Evolutionary conservation across 2,797 vertebrate genomes (phyloP), one percentile per base, ranked within the genome.

Genomic region (Coregonus sp.): DNA sequence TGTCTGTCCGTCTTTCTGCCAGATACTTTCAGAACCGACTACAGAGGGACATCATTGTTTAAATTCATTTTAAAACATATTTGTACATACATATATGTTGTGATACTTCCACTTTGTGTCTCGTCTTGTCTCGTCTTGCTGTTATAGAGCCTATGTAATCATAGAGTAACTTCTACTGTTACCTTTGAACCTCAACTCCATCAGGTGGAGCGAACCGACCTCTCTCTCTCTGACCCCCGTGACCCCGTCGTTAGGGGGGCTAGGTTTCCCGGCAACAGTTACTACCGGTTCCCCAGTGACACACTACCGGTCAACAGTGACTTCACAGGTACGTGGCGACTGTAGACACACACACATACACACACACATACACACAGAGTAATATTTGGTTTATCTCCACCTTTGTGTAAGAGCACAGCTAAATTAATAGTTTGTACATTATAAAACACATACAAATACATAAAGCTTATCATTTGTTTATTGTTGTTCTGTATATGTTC

Each of bases 251-350:
- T 47, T 47, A 47, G 40, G 91, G 96, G 96, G 70, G 92, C 92
- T 65, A 95, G 92, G 85, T 98, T 98, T 82, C 81, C 92, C 6
- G 97, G 97, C 80, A 93, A 94, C 74, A 92, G 95, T 25, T 97
- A 96, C 86, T 95, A 93, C 81, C 94, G 84, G 81, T 47, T 47
- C 40, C 40, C 40, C 40, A 47, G 40, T 88, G 92, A 95, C 47
- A 90, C 89, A 5, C 87, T 96, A 37, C 96, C 97, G 0, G 20
- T 89, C 77, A 95, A 97, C 78, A 93, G 92, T 0, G 96, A 96
- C 85, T 98, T 97, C 83, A 97, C 96, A 84, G 97, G 97, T 98
- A 94, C 76, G 79, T 35, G 33, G 5, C 63, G 15, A 20, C 5
- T 11, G 1, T 50, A 67, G 25, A 59, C 52, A 54, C 51, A 52